Percentiles rank a stretch among this genome's conserved stretches.
Evolutionary conservation across 1,140 invertebrate genomes (phyloP).

Genomic region (Bilobella aurantiaca): DNA sequence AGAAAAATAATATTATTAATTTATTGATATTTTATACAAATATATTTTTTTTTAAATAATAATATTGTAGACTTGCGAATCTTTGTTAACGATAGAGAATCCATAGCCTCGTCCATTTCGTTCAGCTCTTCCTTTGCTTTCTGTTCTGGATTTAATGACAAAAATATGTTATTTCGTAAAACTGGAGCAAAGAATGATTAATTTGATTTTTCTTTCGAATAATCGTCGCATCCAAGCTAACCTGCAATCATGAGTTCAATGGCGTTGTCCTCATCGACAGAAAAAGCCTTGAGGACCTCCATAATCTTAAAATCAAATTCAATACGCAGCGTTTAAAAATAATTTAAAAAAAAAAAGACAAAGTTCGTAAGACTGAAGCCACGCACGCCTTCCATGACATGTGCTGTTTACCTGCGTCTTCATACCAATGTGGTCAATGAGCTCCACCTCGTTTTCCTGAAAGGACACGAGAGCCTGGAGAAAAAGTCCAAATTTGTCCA

Average conservation of each 20-base stretch:
- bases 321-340: too few species aligned
- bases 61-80: too few species aligned
- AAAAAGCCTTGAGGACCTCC: slow-evolving; percentile 20
- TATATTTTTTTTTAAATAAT: too few species aligned
- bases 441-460: slow-evolving; percentile 31
- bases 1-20: too few species aligned
- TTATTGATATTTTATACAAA: too few species aligned
- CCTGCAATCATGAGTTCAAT: neutral
- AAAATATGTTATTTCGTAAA: too few species aligned
- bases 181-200: neutral
- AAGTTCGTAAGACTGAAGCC: too few species aligned
- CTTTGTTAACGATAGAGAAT: neutral
- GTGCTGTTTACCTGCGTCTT: too few species aligned
- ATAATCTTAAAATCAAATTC: too few species aligned
- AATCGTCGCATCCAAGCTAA: neutral
- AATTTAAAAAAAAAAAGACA: too few species aligned
- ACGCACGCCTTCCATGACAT: too few species aligned
- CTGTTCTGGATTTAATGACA: too few species aligned
- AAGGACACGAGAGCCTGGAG: slow-evolving; percentile 31
- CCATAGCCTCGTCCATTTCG: neutral
- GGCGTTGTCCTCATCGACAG: slow-evolving; percentile 12
- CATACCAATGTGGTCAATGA: slow-evolving; percentile 18
- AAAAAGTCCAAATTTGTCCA: slow-evolving; percentile 27
- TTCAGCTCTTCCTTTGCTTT: neutral
- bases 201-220: neutral